phyloP scores from a whole-genome alignment of 2,888 invertebrate genomes.

The Ethmia dodecea region DNA sequence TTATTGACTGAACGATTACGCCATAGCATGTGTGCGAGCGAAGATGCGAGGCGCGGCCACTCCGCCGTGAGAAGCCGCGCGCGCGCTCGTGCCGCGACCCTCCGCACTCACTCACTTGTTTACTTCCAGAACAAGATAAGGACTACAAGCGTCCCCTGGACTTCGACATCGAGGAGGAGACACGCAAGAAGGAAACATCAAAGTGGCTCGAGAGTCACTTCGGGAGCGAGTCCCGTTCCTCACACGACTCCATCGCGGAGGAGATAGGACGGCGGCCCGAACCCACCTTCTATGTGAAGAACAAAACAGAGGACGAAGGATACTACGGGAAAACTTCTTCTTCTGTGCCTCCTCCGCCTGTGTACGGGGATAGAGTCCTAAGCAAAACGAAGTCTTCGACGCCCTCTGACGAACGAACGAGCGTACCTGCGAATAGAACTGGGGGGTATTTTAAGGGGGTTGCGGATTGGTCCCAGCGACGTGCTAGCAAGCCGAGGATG shows the following conservation, averaged over 20 bases:
- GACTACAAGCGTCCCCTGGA: slow-evolving; percentile 90
- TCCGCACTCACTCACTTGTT: slow-evolving; percentile 17
- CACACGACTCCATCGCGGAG: slow-evolving; percentile 82
- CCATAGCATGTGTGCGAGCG: slow-evolving; percentile 47
- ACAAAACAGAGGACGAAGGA: slow-evolving; percentile 69
- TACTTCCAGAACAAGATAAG: slow-evolving; percentile 70
- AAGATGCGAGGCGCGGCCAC: slow-evolving; percentile 36
- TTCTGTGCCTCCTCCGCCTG: slow-evolving; percentile 61
- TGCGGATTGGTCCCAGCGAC: slow-evolving; percentile 87
- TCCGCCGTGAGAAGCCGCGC: slow-evolving; percentile 42
- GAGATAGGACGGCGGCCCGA: slow-evolving; percentile 80
- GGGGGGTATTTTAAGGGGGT: slow-evolving; percentile 84
- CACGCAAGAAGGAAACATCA: slow-evolving; percentile 91
- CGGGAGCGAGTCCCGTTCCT: slow-evolving; percentile 90
- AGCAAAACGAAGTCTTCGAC: slow-evolving; percentile 74
- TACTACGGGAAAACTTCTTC: slow-evolving; percentile 63
- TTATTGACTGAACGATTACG: slow-evolving; percentile 71
- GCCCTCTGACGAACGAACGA: slow-evolving; percentile 69
- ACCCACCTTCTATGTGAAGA: slow-evolving; percentile 87
- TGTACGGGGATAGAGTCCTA: slow-evolving; percentile 63
- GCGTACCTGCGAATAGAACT: slow-evolving; percentile 57
- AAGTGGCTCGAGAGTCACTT: slow-evolving; percentile 95
- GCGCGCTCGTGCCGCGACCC: slow-evolving; percentile 44
- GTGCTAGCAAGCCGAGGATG: slow-evolving; percentile 71
- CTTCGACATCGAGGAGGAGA: slow-evolving; percentile 92